These are phyloP conservation scores for Leptinotarsa peninsularis DNA, from an alignment of 2,888 invertebrate genomes.

Conservation along the genomic window DNA sequence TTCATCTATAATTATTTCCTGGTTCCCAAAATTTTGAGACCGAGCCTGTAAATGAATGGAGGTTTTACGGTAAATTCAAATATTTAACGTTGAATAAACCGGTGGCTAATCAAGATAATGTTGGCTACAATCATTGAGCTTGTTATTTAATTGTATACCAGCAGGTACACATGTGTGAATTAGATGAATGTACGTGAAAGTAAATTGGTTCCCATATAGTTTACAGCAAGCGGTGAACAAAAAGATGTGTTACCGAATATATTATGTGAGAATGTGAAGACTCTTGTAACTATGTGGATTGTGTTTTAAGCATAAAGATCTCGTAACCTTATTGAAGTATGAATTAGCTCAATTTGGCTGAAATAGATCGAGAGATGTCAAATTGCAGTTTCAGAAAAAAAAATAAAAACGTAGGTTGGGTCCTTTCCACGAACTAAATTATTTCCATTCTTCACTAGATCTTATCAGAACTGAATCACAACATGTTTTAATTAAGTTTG, in stretches of 20 bases:
- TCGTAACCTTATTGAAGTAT: too few relatives aligned
- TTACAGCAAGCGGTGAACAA: background rate
- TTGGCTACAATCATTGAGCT: background rate
- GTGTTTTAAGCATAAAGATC: background rate
- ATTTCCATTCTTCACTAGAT: too few relatives aligned
- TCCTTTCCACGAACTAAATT: too few relatives aligned
- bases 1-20: background rate
- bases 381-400: too few relatives aligned
- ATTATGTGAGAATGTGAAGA: background rate
- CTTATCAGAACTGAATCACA: too few relatives aligned
- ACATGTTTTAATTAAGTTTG: too few relatives aligned
- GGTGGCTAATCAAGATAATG: conserved; percentile 5
- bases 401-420: too few relatives aligned
- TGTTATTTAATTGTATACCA: background rate
- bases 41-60: background rate
- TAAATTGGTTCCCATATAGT: background rate
- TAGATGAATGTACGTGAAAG: conserved; percentile 1
- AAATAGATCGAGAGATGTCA: too few relatives aligned
- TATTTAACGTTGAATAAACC: conserved; percentile 4
- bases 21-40: background rate
- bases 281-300: background rate
- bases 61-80: conserved; percentile 15
- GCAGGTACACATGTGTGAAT: background rate
- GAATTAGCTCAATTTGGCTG: too few relatives aligned
- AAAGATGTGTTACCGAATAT: background rate